These are phyloP conservation scores for Apamea epomidion DNA, from an alignment of 2,888 invertebrate genomes.

Conservation along the genomic window DNA sequence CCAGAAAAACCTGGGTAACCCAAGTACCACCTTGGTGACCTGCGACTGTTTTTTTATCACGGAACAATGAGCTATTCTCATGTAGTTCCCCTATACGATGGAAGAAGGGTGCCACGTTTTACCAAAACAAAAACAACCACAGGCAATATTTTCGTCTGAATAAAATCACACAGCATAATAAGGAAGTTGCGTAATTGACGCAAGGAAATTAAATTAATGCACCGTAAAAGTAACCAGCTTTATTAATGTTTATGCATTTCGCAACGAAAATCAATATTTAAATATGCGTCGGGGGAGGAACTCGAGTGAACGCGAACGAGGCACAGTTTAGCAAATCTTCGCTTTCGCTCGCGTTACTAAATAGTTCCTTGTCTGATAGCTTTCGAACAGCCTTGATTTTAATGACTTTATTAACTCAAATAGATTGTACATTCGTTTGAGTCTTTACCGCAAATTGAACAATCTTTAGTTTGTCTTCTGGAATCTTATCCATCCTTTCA, in stretches of 20 bases:
- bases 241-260: constrained; percentile 63
- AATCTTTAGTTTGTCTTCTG: constrained; percentile 35
- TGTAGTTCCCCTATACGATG: not conserved
- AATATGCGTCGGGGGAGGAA: constrained; percentile 42
- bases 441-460: constrained; percentile 29
- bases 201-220: constrained; percentile 53
- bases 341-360: constrained; percentile 30
- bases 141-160: constrained; percentile 26
- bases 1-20: not conserved
- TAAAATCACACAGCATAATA: constrained; percentile 35
- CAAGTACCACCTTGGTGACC: too few relatives aligned
- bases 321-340: constrained; percentile 43
- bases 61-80: not conserved
- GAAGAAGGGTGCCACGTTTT: not conserved
- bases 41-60: not conserved
- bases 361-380: constrained; percentile 31
- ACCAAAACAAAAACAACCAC: constrained; percentile 12
- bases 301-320: constrained; percentile 20
- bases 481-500: constrained; percentile 26
- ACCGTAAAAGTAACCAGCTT: constrained; percentile 57
- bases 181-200: constrained; percentile 48
- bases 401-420: constrained; percentile 43
- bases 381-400: constrained; percentile 42
- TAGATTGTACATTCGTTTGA: constrained; percentile 44
- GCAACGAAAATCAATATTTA: constrained; percentile 57